Conservation (phyloP, 2,113 vertebrate genomes). For the Laticauda laticaudata region DNA sequence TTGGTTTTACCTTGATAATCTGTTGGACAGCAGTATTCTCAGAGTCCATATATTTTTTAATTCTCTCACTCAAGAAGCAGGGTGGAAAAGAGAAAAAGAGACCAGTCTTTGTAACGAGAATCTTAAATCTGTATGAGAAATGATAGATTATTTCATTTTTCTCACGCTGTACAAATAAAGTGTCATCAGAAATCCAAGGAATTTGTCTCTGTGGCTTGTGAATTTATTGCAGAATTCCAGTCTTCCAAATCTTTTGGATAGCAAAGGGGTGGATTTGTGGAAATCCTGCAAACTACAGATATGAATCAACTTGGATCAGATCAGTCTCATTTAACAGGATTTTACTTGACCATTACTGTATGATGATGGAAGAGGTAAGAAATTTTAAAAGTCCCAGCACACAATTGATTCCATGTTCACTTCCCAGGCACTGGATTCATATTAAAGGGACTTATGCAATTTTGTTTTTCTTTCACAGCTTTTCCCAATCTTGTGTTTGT, state of each 20-base stretch:
- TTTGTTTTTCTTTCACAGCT: not conserved
- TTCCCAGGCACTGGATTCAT: not conserved
- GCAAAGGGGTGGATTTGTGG: too few species aligned
- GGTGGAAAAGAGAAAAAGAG: too few species aligned
- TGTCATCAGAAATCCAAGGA: not conserved
- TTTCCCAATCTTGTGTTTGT: constrained; percentile 11
- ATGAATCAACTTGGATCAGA: not conserved
- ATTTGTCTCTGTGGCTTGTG: not conserved
- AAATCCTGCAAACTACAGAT: not conserved
- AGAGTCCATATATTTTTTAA: not conserved
- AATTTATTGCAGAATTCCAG: not conserved
- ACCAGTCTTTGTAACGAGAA: not conserved
- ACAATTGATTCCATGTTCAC: not conserved
- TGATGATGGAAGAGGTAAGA: not conserved
- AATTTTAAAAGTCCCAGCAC: not conserved
- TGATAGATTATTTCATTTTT: not conserved
- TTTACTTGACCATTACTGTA: not conserved
- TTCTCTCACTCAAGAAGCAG: not conserved
- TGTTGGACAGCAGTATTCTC: not conserved
- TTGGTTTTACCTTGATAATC: not conserved
- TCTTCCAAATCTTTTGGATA: not conserved
- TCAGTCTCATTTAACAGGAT: not conserved
- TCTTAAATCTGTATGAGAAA: not conserved
- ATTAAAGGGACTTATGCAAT: constrained; percentile 5
- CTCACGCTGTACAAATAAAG: not conserved